These are phyloP conservation scores for Halictus quadricinctus DNA, from an alignment of 2,888 invertebrate species.

Conservation along the genomic window DNA sequence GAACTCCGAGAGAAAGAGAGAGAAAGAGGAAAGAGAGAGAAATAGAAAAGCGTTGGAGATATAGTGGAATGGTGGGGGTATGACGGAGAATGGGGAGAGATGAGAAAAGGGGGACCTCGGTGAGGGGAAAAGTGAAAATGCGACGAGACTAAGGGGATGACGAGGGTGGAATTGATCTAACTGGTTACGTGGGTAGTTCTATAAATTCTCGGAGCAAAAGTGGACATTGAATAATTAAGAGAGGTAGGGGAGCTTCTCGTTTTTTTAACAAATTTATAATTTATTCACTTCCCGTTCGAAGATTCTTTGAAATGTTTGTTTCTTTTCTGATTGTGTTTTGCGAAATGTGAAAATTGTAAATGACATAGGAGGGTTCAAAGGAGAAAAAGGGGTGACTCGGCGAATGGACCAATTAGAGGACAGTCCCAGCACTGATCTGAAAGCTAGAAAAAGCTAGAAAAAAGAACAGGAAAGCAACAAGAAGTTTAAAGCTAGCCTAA, in stretches of 20 bases:
- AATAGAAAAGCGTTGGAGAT: slow-evolving; percentile 29
- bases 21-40: background rate
- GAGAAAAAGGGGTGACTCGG: background rate
- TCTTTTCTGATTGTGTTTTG: too few species aligned
- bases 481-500: too few species aligned
- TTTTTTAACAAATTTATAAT: background rate
- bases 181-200: background rate
- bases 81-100: background rate
- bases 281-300: background rate
- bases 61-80: slow-evolving; percentile 43
- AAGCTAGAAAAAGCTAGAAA: background rate
- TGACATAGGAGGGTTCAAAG: background rate
- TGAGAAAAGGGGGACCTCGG: slow-evolving; percentile 14
- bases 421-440: background rate
- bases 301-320: too few species aligned
- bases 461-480: too few species aligned
- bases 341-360: background rate
- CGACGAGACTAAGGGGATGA: background rate
- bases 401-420: background rate
- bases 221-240: background rate
- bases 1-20: slow-evolving; percentile 38
- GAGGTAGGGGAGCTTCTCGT: background rate
- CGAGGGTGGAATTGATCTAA: background rate
- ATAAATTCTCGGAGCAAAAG: background rate
- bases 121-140: slow-evolving; percentile 1